Evolutionary conservation across 2,888 invertebrate genomes (phyloP).

Genomic region (Temnothorax rugatulus): DNA sequence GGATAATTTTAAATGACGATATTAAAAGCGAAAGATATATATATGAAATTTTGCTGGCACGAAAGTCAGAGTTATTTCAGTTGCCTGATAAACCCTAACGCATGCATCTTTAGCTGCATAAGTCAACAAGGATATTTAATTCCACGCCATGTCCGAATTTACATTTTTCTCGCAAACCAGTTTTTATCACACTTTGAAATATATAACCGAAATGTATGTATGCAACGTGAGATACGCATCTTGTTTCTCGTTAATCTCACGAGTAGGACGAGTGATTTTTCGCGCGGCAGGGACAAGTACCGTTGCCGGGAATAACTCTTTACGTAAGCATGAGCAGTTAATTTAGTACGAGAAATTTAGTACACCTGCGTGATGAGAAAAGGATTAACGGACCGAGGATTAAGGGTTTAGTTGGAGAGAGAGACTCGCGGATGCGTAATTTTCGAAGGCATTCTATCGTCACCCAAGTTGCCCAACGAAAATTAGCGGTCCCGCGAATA

Average conservation of each 20-base stretch:
- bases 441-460: constrained; percentile 20
- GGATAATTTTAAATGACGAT: background rate
- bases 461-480: constrained; percentile 33
- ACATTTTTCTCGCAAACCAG: constrained; percentile 32
- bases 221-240: constrained; percentile 10
- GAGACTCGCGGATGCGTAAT: constrained; percentile 17
- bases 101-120: background rate
- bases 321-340: constrained; percentile 11
- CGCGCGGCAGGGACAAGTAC: constrained; percentile 5
- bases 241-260: constrained; percentile 11
- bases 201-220: background rate
- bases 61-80: constrained; percentile 3
- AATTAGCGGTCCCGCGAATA: constrained; percentile 63
- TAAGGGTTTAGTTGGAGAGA: constrained; percentile 23
- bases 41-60: constrained; percentile 4
- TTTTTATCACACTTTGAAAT: constrained; percentile 33
- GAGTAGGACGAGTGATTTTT: constrained; percentile 23
- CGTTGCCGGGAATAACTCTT: constrained; percentile 32
- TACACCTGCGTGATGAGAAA: constrained; percentile 33
- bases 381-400: constrained; percentile 32
- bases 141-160: constrained; percentile 30
- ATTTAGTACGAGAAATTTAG: constrained; percentile 35
- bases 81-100: constrained; percentile 5
- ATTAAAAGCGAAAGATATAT: background rate
- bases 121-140: constrained; percentile 36